Percentiles rank a stretch among this genome's conserved stretches.
These are phyloP conservation scores for Macrotis lagotis DNA, from an alignment of 2,113 vertebrate species.

Conservation along the genomic window DNA sequence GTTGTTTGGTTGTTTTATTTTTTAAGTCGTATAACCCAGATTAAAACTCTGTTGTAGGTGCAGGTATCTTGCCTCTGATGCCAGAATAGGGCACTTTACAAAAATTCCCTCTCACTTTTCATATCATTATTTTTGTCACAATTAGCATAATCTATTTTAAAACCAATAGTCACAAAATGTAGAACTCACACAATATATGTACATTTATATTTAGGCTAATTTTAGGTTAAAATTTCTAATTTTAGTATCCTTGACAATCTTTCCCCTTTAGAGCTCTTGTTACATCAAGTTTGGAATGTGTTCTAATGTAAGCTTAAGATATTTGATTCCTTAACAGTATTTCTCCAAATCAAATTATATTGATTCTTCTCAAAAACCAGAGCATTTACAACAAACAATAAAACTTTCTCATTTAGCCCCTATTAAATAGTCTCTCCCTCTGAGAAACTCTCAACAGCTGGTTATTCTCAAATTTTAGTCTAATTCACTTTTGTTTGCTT, in stretches of 20 bases:
- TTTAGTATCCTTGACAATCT: neutral
- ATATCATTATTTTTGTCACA: neutral
- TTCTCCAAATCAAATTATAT: slow-evolving; percentile 1
- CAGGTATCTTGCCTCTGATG: neutral
- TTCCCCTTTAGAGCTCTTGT: slow-evolving; percentile 13
- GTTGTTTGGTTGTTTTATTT: too few species aligned
- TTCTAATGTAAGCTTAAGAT: neutral
- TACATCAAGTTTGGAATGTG: neutral
- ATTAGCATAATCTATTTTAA: neutral
- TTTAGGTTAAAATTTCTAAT: slow-evolving; percentile 5
- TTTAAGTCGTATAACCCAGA: neutral
- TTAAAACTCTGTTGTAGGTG: neutral
- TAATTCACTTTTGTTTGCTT: neutral
- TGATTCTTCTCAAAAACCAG: neutral
- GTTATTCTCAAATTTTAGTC: neutral
- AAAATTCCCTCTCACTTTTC: neutral
- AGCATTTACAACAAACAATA: slow-evolving; percentile 17
- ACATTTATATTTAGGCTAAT: neutral
- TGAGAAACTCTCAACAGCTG: slow-evolving; percentile 3
- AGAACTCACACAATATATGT: neutral
- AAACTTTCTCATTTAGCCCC: neutral
- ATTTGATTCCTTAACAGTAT: slow-evolving; percentile 17
- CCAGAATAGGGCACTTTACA: neutral
- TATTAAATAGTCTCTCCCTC: neutral
- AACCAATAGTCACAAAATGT: slow-evolving; percentile 8